These are phyloP conservation scores for Pogonophryne albipinna DNA, from an alignment of 2,797 vertebrate species.

Conservation along the genomic window DNA sequence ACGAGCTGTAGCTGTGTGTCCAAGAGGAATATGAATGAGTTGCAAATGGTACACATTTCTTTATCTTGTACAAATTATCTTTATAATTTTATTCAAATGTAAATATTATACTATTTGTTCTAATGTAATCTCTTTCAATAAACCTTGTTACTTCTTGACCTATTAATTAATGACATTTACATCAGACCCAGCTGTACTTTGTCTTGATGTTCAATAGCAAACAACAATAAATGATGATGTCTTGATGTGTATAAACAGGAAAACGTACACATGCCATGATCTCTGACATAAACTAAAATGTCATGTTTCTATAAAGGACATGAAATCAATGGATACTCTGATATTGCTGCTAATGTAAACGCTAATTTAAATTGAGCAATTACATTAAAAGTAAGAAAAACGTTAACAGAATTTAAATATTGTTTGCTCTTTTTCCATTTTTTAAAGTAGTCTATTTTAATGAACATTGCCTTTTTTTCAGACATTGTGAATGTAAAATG, in stretches of 20 bases:
- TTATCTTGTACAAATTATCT: neutral
- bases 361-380: neutral
- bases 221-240: neutral
- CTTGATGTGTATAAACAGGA: neutral
- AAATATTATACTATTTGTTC: neutral
- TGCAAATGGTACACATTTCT: neutral
- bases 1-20: slow-evolving; percentile 66
- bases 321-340: neutral
- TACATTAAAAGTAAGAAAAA: too few relatives aligned
- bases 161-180: neutral
- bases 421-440: neutral
- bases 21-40: slow-evolving; percentile 2
- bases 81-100: neutral
- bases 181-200: neutral
- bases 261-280: neutral
- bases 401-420: neutral
- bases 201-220: neutral
- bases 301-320: neutral
- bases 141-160: neutral
- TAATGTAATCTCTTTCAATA: neutral
- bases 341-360: neutral
- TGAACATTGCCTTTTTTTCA: neutral
- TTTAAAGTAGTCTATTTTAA: neutral
- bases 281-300: neutral
- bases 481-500: neutral